phyloP scores from a whole-genome alignment of 2,113 vertebrate genomes.

The Monarcha castaneiventris region DNA sequence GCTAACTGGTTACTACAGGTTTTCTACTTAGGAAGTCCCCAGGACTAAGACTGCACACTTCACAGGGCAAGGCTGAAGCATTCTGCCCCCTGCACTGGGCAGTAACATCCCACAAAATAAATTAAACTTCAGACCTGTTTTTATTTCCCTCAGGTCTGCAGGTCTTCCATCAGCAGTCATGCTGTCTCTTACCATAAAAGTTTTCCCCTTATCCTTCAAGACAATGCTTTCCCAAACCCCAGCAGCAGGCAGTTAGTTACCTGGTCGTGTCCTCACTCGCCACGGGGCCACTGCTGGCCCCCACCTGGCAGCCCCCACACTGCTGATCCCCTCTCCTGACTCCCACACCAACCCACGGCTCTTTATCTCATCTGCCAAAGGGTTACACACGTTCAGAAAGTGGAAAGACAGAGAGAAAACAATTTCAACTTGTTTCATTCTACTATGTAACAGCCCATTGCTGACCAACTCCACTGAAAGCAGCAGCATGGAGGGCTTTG shows the following conservation, averaged over 20 bases:
- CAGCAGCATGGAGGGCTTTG: background rate
- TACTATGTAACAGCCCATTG: background rate
- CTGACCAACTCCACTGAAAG: background rate
- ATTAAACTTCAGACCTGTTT: background rate
- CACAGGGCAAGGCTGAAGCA: background rate
- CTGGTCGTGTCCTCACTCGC: fast-evolving
- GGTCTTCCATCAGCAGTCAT: background rate
- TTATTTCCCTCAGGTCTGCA: background rate
- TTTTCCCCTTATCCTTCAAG: background rate
- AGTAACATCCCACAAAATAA: background rate
- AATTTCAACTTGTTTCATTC: background rate
- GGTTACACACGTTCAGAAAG: background rate
- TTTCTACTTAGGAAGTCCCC: background rate
- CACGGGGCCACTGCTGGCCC: background rate
- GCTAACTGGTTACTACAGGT: background rate
- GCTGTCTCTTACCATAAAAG: background rate
- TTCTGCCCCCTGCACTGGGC: background rate
- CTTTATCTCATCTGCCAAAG: background rate
- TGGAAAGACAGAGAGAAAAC: background rate
- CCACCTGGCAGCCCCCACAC: background rate
- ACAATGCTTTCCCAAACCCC: background rate
- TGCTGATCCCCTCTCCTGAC: background rate
- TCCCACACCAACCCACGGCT: background rate
- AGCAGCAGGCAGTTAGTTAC: background rate
- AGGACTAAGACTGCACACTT: background rate